A percentile compares a stretch with the other conserved stretches of the same genome.
Conservation (phyloP, 2,888 invertebrate species). For the Nomada fucata region DNA sequence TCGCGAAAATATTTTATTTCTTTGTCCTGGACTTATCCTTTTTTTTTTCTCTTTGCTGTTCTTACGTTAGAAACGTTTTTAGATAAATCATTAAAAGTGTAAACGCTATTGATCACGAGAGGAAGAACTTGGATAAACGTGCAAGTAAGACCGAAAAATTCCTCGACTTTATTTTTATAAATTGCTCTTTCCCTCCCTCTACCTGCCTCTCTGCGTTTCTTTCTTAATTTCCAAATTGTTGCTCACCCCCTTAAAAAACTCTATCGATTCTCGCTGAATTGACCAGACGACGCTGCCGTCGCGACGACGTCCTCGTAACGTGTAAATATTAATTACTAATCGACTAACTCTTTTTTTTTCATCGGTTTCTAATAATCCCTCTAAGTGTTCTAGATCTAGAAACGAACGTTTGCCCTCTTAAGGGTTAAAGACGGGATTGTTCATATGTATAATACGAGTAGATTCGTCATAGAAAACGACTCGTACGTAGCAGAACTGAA, state of each 20-base stretch:
- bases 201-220: background rate
- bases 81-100: constrained; percentile 39
- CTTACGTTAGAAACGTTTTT: constrained; percentile 35
- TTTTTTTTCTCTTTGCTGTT: background rate
- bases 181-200: constrained; percentile 2
- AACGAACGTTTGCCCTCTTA: constrained; percentile 45
- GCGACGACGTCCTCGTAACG: constrained; percentile 18
- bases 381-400: constrained; percentile 22
- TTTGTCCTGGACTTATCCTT: background rate
- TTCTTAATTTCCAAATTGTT: background rate
- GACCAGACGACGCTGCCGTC: constrained; percentile 31
- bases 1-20: constrained; percentile 26
- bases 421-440: constrained; percentile 56
- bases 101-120: constrained; percentile 47
- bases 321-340: constrained; percentile 8
- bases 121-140: constrained; percentile 63
- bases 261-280: constrained; percentile 36
- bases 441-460: background rate
- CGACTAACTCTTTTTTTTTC: background rate
- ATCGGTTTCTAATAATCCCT: background rate
- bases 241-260: constrained; percentile 34
- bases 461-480: background rate
- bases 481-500: background rate
- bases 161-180: background rate
- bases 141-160: constrained; percentile 40